Percentiles rank a stretch among this genome's conserved stretches.
phyloP scores from a whole-genome alignment of 2,113 vertebrate genomes.

The Dendrocopos noguchii region DNA sequence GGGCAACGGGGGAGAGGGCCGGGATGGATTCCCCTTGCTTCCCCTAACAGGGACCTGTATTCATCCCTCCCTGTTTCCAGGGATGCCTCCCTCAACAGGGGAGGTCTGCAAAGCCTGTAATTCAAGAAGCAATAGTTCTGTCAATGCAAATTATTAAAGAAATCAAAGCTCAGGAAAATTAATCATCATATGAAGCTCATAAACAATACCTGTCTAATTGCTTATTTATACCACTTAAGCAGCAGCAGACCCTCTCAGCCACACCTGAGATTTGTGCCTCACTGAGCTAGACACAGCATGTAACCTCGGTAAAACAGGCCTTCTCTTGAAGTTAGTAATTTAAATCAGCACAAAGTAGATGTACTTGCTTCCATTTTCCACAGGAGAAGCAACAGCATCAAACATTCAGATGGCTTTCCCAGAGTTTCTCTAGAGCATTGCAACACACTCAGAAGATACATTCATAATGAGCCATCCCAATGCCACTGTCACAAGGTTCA shows the following conservation, averaged over 20 bases:
- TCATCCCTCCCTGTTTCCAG: too few species aligned
- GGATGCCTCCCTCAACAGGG: too few species aligned
- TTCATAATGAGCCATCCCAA: neutral
- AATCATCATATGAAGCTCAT: neutral
- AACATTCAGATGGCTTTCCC: neutral
- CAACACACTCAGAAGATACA: neutral
- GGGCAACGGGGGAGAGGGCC: too few species aligned
- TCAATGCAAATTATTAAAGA: conserved; percentile 28
- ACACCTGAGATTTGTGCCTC: neutral
- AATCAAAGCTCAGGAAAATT: conserved; percentile 10
- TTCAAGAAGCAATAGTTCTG: conserved; percentile 12
- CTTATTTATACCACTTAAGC: neutral
- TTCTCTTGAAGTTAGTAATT: neutral
- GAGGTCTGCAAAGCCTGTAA: neutral
- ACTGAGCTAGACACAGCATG: neutral
- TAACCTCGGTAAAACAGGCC: neutral
- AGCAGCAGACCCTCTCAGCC: neutral
- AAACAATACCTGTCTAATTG: neutral
- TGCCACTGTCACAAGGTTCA: rapidly evolving
- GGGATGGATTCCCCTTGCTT: too few species aligned
- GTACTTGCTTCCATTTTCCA: neutral
- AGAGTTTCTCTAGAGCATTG: neutral
- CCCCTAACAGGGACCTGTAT: too few species aligned
- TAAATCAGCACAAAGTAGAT: neutral
- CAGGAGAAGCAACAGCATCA: neutral